phyloP scores from a whole-genome alignment of 1,140 invertebrate species.

The Plodia interpunctella region DNA sequence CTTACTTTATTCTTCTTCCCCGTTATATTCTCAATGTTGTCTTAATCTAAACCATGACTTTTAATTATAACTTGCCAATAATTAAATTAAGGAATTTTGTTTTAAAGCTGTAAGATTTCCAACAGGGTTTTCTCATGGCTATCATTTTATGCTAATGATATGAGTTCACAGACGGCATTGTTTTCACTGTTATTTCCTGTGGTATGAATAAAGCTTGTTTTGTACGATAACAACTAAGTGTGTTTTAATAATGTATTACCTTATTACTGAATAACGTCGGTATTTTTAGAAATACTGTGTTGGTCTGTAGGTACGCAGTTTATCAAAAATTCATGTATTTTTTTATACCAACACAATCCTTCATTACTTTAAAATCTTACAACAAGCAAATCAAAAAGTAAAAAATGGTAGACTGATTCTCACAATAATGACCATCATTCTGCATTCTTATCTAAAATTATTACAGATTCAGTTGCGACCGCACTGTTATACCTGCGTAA shows the following conservation, averaged over 20 bases:
- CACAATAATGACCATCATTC: no score
- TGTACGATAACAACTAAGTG: background rate
- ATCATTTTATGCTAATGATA: conserved; percentile 33
- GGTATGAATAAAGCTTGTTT: background rate
- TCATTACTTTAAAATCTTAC: no score
- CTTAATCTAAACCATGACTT: conserved; percentile 22
- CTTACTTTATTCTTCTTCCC: conserved; percentile 20
- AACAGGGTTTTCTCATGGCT: conserved; percentile 35
- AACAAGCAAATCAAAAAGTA: no score
- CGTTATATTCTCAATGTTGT: conserved; percentile 18
- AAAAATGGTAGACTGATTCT: no score
- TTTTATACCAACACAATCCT: no score
- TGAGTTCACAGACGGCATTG: conserved; percentile 35
- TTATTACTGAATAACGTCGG: no score
- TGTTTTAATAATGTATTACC: background rate
- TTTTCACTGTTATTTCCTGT: conserved; percentile 26
- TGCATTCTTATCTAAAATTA: background rate
- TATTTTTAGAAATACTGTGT: no score
- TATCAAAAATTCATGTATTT: no score
- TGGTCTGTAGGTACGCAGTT: no score
- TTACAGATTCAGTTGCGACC: background rate
- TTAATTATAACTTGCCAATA: conserved; percentile 19
- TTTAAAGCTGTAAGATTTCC: conserved; percentile 17
- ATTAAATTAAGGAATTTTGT: conserved; percentile 21
- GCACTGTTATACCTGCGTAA: background rate